A percentile compares a stretch with the other conserved stretches of the same genome.
phyloP scores from a whole-genome alignment of 2,113 vertebrate genomes.

The Helogale parvula region DNA sequence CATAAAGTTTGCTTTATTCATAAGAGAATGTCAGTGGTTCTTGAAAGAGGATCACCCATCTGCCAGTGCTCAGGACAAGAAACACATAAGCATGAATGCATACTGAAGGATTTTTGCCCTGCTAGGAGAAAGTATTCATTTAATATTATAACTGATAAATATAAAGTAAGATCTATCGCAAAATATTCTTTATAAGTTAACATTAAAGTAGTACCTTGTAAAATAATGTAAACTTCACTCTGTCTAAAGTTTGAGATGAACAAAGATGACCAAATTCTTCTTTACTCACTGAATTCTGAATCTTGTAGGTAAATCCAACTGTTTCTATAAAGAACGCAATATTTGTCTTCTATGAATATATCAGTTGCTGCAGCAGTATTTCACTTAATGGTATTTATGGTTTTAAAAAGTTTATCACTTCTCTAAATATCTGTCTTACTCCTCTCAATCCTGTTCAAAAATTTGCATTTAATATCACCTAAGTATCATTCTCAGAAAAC shows the following conservation, averaged over 20 bases:
- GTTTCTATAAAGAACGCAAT: not conserved
- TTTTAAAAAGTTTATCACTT: not conserved
- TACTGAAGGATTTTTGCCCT: not conserved
- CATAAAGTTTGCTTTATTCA: not conserved
- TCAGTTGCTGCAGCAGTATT: not conserved
- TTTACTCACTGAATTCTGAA: not conserved
- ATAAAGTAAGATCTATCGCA: not conserved
- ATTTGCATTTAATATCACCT: not conserved
- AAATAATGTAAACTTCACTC: not conserved
- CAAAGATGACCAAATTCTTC: not conserved
- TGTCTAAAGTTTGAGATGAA: not conserved
- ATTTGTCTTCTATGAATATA: not conserved
- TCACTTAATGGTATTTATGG: not conserved
- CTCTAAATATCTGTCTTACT: not conserved
- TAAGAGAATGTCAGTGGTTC: not conserved
- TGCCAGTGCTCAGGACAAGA: not conserved
- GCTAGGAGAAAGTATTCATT: not conserved
- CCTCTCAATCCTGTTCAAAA: not conserved
- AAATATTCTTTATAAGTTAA: not conserved
- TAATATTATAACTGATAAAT: not conserved
- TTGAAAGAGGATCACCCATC: not conserved
- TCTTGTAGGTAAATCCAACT: not conserved
- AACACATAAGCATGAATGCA: not conserved
- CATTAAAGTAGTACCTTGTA: not conserved
- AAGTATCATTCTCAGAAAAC: conserved; percentile 26